These are phyloP conservation scores for Sthenelais limicola DNA, from an alignment of 2,888 invertebrate species.

Conservation along the genomic window DNA sequence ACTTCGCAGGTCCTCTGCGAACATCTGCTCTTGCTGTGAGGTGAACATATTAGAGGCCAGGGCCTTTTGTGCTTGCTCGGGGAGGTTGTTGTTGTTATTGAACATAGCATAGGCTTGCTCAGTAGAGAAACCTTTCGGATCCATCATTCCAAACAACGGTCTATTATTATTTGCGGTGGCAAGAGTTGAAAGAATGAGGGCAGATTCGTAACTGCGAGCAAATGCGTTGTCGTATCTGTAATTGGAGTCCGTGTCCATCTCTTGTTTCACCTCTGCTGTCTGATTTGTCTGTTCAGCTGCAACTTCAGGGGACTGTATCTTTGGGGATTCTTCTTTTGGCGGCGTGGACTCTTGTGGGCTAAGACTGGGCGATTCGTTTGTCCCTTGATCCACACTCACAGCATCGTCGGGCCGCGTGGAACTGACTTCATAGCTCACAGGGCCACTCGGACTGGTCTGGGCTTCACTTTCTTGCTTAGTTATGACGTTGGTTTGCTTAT, in stretches of 20 bases:
- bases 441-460: conserved; percentile 28
- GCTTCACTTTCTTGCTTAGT: conserved; percentile 29
- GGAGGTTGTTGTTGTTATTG: conserved; percentile 16
- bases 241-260: conserved; percentile 21
- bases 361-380: conserved; percentile 14
- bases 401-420: conserved; percentile 40
- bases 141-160: conserved; percentile 26
- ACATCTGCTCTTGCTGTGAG: conserved; percentile 26
- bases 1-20: conserved; percentile 30
- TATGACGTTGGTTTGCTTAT: neutral
- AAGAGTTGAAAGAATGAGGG: conserved; percentile 19
- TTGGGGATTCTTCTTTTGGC: neutral
- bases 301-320: conserved; percentile 7
- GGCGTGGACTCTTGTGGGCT: conserved; percentile 27
- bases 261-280: conserved; percentile 9
- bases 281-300: neutral
- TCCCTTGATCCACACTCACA: conserved; percentile 19
- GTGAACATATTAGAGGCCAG: conserved; percentile 4
- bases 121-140: conserved; percentile 6
- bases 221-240: conserved; percentile 28
- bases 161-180: conserved; percentile 17
- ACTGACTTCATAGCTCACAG: conserved; percentile 26
- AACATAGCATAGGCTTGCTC: conserved; percentile 27
- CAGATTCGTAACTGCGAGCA: conserved; percentile 27
- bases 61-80: conserved; percentile 30